Evolutionary conservation across 2,888 invertebrate genomes (phyloP), one percentile per base, ranked within the genome.

Genomic region (Phyllotreta striolata): DNA sequence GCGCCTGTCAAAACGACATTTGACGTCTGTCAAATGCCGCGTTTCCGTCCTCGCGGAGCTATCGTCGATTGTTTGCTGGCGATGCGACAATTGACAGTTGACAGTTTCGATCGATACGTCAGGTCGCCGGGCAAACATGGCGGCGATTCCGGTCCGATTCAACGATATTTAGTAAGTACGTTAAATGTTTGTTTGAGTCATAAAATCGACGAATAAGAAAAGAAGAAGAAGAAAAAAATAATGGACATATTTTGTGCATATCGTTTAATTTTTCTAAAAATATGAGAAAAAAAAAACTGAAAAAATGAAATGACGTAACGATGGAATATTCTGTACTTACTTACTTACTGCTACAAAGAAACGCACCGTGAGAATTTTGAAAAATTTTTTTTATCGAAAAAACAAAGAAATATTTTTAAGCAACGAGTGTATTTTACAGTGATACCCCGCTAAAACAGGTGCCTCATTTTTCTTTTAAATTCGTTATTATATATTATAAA

Each of bases 401-500:
- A 24, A 24, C 24, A 4, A 24, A 24, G 24, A 24, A 24, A 24
- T 24, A 24, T 24, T 24, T 24, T 24, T 24, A 4, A 73, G 74
- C 74, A 75, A 72, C 75, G 76, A 75, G 76, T 77, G 77, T 76
- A 77, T 73, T 72, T 70, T 72, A 73, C 75, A 76, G 78, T 79
- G 78, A 78, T 78, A 78, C 76, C 75, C 75, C 76, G 77, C 77
- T 78, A 77, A 49, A 75, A 78, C 79, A 79, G 80, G 80, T 80
- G 80, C 80, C 80, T 80, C 79, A 78, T 76, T 76, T 80, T 76
- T 76, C 76, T 78, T 52, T 79, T 78, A 76, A 77, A 77, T 78
- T 76, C 74, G 76, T 78, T 76, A 76, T 24, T 24, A 76, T 77
- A 77, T 76, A 73, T 77, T 75, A 78, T 78, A 77, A 78, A 77